phyloP scores from a whole-genome alignment of 2,797 vertebrate species.

The Pipistrellus pipistrellus region DNA sequence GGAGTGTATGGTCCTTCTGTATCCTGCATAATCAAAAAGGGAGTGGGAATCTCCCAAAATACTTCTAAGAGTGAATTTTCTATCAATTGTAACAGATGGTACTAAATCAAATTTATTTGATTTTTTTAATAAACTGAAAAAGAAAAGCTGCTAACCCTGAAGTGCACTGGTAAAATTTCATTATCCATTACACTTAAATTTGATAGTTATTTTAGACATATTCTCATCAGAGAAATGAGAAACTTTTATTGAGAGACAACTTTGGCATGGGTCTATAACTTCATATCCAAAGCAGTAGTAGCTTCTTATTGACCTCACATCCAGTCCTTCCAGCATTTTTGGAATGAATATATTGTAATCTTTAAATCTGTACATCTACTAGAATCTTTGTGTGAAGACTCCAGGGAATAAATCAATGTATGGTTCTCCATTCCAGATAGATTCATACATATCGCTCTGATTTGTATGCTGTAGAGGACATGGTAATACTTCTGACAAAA shows the following conservation, averaged over 20 bases:
- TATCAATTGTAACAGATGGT: not conserved
- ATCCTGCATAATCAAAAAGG: not conserved
- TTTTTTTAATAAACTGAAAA: not conserved
- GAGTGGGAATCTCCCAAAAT: not conserved
- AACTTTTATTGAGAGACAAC: not conserved
- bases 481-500: conserved; percentile 72
- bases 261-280: not conserved
- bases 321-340: not conserved
- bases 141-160: not conserved
- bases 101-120: conserved; percentile 33
- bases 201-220: not conserved
- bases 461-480: conserved; percentile 60
- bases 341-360: not conserved
- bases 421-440: conserved; percentile 44
- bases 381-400: not conserved
- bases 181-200: not conserved
- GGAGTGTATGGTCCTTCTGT: not conserved
- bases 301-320: not conserved
- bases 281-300: not conserved
- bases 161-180: conserved; percentile 9
- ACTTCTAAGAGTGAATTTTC: not conserved
- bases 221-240: not conserved
- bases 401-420: not conserved
- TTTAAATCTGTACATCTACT: not conserved
- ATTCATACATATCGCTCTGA: conserved; percentile 64